Percentiles rank a stretch among this genome's conserved stretches.
Conservation (phyloP, 2,888 invertebrate species). For the Parnassius smintheus region DNA sequence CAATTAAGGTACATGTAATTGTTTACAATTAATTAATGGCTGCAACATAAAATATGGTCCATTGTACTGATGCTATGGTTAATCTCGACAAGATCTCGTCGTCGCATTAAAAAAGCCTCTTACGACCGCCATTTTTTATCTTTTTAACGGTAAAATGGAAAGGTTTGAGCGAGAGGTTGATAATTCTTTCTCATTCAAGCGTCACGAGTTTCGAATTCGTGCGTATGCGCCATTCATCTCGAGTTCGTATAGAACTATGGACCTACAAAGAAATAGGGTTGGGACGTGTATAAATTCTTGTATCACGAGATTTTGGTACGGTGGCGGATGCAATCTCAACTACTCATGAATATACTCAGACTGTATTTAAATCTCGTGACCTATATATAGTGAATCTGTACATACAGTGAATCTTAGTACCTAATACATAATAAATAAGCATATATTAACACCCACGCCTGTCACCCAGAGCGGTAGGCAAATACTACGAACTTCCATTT, state of each 20-base stretch:
- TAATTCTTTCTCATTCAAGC: constrained; percentile 27
- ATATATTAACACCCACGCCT: too few species aligned
- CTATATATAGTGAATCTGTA: too few species aligned
- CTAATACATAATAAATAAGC: too few species aligned
- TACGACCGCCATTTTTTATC: constrained; percentile 32
- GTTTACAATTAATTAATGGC: constrained; percentile 18
- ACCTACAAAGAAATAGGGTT: background rate
- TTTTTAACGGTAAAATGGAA: constrained; percentile 33
- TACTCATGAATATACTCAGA: too few species aligned
- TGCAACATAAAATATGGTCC: constrained; percentile 21
- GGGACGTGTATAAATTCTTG: background rate
- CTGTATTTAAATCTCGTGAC: too few species aligned
- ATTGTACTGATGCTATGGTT: constrained; percentile 30
- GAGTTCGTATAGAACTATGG: constrained; percentile 6
- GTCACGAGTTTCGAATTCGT: constrained; percentile 36
- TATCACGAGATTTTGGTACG: too few species aligned
- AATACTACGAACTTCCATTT: too few species aligned
- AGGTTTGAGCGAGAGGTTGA: constrained; percentile 20
- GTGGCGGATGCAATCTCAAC: too few species aligned
- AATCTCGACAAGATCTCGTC: constrained; percentile 30
- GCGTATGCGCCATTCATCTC: constrained; percentile 42
- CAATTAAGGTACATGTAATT: constrained; percentile 3
- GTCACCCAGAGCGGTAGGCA: too few species aligned
- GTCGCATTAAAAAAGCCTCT: constrained; percentile 31
- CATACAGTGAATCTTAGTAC: too few species aligned